phyloP scores from a whole-genome alignment of 1,140 invertebrate species.

The Psix sp. region DNA sequence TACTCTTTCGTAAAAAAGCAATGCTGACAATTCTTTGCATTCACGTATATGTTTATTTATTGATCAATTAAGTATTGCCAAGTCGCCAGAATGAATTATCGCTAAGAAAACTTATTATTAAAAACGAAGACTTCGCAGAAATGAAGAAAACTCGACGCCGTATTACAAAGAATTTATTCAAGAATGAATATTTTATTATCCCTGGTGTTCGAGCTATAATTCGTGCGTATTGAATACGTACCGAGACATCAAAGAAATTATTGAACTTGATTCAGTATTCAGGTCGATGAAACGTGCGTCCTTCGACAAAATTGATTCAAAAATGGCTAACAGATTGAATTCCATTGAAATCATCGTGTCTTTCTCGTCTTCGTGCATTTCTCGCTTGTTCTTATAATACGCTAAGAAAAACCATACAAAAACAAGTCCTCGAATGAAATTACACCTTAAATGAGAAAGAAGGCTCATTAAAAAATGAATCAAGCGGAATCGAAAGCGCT shows the following conservation, averaged over 20 bases:
- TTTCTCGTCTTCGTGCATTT: conserved; percentile 6
- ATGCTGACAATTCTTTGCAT: too few relatives aligned
- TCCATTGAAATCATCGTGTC: conserved; percentile 45
- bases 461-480: too few relatives aligned
- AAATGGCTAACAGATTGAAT: conserved; percentile 49
- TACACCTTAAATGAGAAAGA: too few relatives aligned
- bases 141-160: too few relatives aligned
- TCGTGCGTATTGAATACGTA: conserved; percentile 28
- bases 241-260: conserved; percentile 37
- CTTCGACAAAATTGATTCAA: conserved; percentile 56
- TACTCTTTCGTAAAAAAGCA: too few relatives aligned
- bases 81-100: too few relatives aligned
- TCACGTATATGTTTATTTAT: too few relatives aligned
- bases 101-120: too few relatives aligned
- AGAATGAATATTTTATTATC: conserved; percentile 11
- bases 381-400: neutral
- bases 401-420: neutral
- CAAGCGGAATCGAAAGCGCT: too few relatives aligned
- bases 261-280: conserved; percentile 53
- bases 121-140: too few relatives aligned
- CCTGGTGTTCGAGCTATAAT: conserved; percentile 4
- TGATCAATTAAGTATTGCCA: too few relatives aligned
- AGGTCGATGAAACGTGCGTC: conserved; percentile 48
- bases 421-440: neutral
- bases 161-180: conserved; percentile 6